phyloP scores from a whole-genome alignment of 2,797 vertebrate species.

The Xyrichtys novacula region DNA sequence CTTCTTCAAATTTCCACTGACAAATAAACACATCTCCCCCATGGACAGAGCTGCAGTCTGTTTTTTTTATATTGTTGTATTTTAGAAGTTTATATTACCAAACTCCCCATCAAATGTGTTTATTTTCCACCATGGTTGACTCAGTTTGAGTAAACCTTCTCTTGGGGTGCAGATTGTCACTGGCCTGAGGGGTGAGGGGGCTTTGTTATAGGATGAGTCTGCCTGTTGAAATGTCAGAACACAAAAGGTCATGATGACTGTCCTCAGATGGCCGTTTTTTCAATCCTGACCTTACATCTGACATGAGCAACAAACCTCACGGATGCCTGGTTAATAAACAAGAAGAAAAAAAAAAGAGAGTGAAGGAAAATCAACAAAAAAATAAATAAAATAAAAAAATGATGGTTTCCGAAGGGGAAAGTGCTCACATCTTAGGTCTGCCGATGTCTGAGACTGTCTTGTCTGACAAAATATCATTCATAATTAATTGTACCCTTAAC shows the following conservation, averaged over 20 bases:
- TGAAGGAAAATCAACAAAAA: too few species aligned
- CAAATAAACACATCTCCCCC: neutral
- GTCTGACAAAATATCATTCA: conserved; percentile 2
- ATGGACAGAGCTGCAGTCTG: neutral
- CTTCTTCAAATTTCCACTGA: neutral
- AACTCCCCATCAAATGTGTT: neutral
- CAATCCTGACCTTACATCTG: conserved; percentile 3
- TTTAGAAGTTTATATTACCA: neutral
- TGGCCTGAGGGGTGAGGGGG: neutral
- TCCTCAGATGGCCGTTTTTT: conserved; percentile 4
- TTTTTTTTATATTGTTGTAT: neutral
- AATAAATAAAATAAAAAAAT: neutral
- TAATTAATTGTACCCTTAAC: neutral
- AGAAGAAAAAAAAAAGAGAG: too few species aligned
- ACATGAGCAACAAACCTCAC: neutral
- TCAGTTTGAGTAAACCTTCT: conserved; percentile 1
- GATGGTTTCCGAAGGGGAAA: neutral
- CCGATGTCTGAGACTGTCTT: neutral
- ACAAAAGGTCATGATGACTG: conserved; percentile 30
- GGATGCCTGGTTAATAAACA: too few species aligned
- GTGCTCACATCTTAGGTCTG: neutral
- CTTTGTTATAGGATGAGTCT: conserved; percentile 21
- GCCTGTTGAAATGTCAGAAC: conserved; percentile 25
- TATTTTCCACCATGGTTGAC: neutral
- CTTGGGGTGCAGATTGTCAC: neutral